Conservation (phyloP, 2,797 vertebrate genomes). For the Schizopygopsis pylzovi region DNA sequence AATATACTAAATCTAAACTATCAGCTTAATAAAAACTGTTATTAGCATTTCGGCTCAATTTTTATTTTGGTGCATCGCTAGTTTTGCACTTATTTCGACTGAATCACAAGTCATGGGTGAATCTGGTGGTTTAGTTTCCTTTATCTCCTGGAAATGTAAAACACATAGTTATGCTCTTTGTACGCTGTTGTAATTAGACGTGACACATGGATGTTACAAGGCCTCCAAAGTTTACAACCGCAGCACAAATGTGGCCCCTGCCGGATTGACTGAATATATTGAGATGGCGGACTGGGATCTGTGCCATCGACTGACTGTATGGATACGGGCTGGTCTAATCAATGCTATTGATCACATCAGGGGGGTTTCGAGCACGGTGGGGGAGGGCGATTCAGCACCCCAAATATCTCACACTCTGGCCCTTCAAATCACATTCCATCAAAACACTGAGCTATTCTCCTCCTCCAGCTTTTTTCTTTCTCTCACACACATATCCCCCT, state of each 20-base stretch:
- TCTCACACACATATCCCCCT: slow-evolving; percentile 28
- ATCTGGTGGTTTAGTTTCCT: slow-evolving; percentile 17
- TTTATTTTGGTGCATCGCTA: accelerated
- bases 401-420: slow-evolving; percentile 43
- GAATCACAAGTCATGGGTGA: neutral
- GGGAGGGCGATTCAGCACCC: slow-evolving; percentile 32
- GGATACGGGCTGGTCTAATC: slow-evolving; percentile 56
- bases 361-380: slow-evolving; percentile 43
- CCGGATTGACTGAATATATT: slow-evolving; percentile 46
- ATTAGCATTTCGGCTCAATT: neutral
- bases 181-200: slow-evolving; percentile 21
- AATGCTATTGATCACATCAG: slow-evolving; percentile 53
- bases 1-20: neutral
- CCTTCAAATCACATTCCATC: slow-evolving; percentile 43
- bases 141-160: slow-evolving; percentile 38
- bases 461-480: slow-evolving; percentile 19
- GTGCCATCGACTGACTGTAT: slow-evolving; percentile 52
- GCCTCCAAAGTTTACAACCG: slow-evolving; percentile 40
- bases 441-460: slow-evolving; percentile 35
- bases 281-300: slow-evolving; percentile 30
- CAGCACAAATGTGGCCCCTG: slow-evolving; percentile 31
- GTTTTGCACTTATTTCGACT: neutral
- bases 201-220: slow-evolving; percentile 16
- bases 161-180: slow-evolving; percentile 1
- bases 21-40: neutral